Evolutionary conservation across 2,797 vertebrate species (phyloP), one percentile per base, ranked within the genome.

Genomic region (Sphaeramia orbicularis): DNA sequence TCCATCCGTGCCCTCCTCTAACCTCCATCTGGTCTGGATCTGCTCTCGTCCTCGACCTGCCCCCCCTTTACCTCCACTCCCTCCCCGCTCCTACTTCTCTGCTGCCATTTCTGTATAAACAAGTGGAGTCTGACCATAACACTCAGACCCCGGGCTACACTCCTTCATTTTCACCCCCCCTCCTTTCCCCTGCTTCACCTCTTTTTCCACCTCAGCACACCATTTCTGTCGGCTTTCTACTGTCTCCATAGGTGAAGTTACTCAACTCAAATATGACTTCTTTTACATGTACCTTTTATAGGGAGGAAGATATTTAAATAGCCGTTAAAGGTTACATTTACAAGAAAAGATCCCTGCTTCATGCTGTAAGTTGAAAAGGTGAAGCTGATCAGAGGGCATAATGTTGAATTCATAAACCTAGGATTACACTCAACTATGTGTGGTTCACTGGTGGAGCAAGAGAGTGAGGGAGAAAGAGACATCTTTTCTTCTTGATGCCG

Each of bases 21-120:
- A 87, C 89, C 82, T 78, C 80, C 86, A 73, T 88, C 90, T 92
- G 92, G 81, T 92, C 91, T 93, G 92, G 90, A 92, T 92, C 89
- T 88, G 80, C 82, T 87, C 86, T 86, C 38, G 18, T 70, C 86
- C 84, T 78, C 78, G 65, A 79, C 79, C 80, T 75, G 42, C 82
- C 70, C 57, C 65, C 59, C 65, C 49, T 47, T 38, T 36, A 32
- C 4, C 4, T 40, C n/a, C 13, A 60, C 65, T 48, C 60, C 57
- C 57, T 65, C 79, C 74, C 76, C 32, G 43, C 65, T 69, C 10
- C 76, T 81, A 53, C 63, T 65, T 79, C 73, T 75, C 14, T 9
- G 2, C 78, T 84, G 87, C 78, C 83, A 77, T 84, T 74, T 59
- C 83, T 86, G 65, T 89, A 73, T 93, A 94, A 93, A 94, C 91